Evolutionary conservation across 2,113 vertebrate genomes (phyloP).

Genomic region (Calidris pugnax): DNA sequence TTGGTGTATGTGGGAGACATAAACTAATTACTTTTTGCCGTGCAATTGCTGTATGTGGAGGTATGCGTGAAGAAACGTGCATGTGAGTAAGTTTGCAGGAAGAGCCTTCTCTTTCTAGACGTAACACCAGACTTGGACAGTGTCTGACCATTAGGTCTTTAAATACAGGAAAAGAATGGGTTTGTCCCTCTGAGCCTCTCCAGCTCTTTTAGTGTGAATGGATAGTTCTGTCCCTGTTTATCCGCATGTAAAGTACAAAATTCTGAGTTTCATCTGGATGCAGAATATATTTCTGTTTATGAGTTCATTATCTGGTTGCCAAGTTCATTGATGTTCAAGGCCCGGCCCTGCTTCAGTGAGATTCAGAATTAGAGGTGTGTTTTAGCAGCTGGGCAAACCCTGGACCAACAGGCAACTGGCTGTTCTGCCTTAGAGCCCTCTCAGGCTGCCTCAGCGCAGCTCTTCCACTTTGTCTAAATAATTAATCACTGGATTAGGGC

Average conservation of each 20-base stretch:
- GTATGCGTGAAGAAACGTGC: neutral
- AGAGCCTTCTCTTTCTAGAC: neutral
- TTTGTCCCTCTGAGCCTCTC: neutral
- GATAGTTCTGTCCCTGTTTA: neutral
- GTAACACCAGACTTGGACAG: neutral
- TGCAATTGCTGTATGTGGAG: neutral
- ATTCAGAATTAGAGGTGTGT: neutral
- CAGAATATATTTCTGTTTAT: neutral
- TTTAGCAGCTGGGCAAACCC: neutral
- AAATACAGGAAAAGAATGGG: neutral
- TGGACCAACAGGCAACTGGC: neutral
- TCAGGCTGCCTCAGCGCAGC: neutral
- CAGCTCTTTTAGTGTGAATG: neutral
- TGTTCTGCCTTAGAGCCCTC: neutral
- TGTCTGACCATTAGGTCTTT: neutral
- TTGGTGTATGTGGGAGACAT: neutral
- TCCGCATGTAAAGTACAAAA: rapidly evolving
- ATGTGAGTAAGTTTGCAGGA: neutral
- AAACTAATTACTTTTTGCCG: neutral
- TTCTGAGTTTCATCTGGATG: neutral
- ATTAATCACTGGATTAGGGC: neutral
- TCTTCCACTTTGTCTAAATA: neutral
- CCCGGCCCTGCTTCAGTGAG: neutral
- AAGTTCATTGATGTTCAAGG: neutral
- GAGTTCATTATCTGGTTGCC: neutral